Evolutionary conservation across 2,113 vertebrate species (phyloP).

Genomic region (Myiozetetes cayanensis): DNA sequence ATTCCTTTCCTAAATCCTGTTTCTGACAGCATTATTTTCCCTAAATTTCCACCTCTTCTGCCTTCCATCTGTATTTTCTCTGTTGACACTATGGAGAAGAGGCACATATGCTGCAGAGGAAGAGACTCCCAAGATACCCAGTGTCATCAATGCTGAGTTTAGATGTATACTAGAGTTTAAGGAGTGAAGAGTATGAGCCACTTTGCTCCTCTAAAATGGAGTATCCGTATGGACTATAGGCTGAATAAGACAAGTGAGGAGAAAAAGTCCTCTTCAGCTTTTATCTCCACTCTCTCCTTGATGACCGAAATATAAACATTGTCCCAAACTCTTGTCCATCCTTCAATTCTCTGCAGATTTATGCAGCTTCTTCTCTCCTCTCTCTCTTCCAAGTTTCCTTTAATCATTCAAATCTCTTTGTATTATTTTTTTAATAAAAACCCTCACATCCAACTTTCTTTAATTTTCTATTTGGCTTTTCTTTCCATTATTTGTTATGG

Average conservation of each 20-base stretch:
- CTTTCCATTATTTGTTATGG: background rate
- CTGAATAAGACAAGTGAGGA: background rate
- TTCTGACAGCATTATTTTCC: background rate
- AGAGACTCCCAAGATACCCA: background rate
- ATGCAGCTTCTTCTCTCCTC: background rate
- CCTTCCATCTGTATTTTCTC: background rate
- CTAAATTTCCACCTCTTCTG: background rate
- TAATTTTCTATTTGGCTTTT: background rate
- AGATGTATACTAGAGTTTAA: background rate
- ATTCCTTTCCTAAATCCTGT: background rate
- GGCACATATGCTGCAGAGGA: background rate
- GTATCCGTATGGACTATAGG: rapidly evolving
- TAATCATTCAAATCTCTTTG: background rate
- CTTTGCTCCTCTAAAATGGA: background rate
- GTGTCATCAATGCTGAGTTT: background rate
- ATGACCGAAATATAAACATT: background rate
- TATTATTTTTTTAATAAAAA: background rate
- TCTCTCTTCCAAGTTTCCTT: background rate
- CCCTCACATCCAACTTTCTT: background rate
- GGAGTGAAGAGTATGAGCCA: background rate
- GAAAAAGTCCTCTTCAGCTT: background rate
- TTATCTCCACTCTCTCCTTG: background rate
- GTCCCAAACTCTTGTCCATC: background rate
- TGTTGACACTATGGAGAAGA: background rate
- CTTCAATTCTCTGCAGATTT: background rate